Conservation (phyloP, 1,140 invertebrate genomes). For the Drosophila murphyi region DNA sequence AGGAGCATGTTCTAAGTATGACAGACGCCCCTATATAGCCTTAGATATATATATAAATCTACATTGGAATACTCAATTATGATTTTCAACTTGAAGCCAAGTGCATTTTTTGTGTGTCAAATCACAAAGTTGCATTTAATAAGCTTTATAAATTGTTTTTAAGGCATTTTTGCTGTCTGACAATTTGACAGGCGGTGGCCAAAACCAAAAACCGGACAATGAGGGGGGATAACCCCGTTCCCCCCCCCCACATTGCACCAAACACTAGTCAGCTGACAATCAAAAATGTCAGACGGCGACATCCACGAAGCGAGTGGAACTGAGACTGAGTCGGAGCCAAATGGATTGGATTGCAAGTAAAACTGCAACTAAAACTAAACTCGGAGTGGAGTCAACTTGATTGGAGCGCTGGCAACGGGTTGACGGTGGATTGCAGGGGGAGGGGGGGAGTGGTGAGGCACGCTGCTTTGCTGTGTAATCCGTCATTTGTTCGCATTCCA, state of each 20-base stretch:
- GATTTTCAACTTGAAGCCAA: conserved; percentile 24
- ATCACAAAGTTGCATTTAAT: conserved; percentile 47
- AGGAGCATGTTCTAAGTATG: conserved; percentile 22
- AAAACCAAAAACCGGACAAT: conserved; percentile 5
- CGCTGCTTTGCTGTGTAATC: conserved; percentile 54
- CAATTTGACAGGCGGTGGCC: conserved; percentile 33
- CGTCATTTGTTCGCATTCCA: conserved; percentile 80
- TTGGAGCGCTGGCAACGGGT: too few relatives aligned
- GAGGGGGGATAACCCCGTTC: not conserved
- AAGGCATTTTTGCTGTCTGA: conserved; percentile 52
- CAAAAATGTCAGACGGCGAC: conserved; percentile 70
- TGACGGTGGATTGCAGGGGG: not conserved
- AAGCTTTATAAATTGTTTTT: conserved; percentile 42
- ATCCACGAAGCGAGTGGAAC: conserved; percentile 22
- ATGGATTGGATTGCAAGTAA: conserved; percentile 23
- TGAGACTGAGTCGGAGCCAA: not conserved
- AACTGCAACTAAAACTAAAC: conserved; percentile 28
- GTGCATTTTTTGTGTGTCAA: conserved; percentile 22
- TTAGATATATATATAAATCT: not conserved
- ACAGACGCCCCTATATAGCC: conserved; percentile 12
- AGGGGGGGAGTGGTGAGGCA: not conserved
- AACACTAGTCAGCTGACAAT: conserved; percentile 66
- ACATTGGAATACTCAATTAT: conserved; percentile 17
- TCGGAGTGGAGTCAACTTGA: not conserved
- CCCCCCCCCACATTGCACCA: not conserved